Evolutionary conservation across 2,888 invertebrate species (phyloP).

Genomic region (Dexiosoma caninum): DNA sequence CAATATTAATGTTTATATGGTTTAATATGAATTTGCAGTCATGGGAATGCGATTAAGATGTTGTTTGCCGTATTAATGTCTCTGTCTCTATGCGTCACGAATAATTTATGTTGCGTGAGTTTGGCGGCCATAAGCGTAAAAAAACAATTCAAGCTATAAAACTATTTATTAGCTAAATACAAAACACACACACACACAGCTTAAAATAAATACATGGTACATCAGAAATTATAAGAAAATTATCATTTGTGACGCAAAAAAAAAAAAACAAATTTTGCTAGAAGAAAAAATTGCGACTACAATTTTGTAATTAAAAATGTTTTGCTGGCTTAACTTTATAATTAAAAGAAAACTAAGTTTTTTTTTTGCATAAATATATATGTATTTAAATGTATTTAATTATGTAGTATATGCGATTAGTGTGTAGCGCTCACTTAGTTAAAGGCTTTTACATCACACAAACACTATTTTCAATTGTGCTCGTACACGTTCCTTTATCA

Average conservation of each 20-base stretch:
- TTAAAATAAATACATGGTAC: no score
- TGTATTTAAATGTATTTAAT: no score
- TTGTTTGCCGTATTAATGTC: neutral
- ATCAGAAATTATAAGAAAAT: no score
- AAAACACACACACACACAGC: no score
- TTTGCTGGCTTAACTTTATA: neutral
- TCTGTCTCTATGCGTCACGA: neutral
- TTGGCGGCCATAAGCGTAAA: neutral
- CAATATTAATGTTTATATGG: neutral
- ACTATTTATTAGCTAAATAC: no score
- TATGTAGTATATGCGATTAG: neutral
- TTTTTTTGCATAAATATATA: no score
- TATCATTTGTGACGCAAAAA: neutral
- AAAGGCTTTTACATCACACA: neutral
- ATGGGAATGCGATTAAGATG: slow-evolving; percentile 47
- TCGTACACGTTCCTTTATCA: neutral
- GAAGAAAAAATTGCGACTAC: no score
- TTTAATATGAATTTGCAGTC: slow-evolving; percentile 14
- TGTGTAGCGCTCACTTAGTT: neutral
- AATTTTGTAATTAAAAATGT: no score
- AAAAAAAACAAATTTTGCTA: neutral
- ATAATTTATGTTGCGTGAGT: neutral
- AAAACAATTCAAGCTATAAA: neutral
- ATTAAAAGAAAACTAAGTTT: neutral
- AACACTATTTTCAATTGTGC: neutral